Conservation (phyloP, 1,140 invertebrate species). For the Metaphire vulgaris region DNA sequence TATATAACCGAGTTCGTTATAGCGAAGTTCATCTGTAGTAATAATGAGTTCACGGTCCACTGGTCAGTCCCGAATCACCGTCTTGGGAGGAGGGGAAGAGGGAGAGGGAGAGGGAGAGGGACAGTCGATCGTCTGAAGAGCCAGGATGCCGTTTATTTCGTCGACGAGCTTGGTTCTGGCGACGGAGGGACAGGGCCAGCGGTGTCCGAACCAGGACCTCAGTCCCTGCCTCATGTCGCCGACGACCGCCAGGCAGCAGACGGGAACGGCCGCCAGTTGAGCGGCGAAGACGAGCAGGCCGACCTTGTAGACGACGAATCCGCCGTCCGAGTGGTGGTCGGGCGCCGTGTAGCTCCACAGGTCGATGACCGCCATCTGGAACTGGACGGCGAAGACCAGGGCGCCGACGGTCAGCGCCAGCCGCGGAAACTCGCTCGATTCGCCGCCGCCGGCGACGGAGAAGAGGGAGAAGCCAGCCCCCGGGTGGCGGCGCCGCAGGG, state of each 20-base stretch:
- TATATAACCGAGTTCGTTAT: no score
- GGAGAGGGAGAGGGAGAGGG: no score
- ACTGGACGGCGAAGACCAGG: background rate
- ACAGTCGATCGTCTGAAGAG: no score
- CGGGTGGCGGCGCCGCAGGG: background rate
- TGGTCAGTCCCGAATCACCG: no score
- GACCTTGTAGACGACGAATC: background rate
- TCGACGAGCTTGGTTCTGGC: no score
- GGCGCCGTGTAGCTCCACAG: background rate
- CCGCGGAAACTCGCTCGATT: background rate
- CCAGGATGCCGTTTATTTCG: no score
- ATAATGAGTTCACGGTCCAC: no score
- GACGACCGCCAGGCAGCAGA: background rate
- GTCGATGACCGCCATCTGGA: no score
- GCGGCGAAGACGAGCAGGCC: background rate
- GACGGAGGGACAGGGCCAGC: no score
- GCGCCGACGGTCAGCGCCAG: background rate
- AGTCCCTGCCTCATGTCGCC: background rate
- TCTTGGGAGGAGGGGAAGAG: no score
- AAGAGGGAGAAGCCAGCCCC: background rate
- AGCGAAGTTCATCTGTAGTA: no score
- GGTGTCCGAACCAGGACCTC: no score
- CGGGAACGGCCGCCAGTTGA: background rate
- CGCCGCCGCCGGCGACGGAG: background rate
- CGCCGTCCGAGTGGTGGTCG: background rate